These are phyloP conservation scores for Drosophila guanche DNA, from an alignment of 1,140 invertebrate genomes.

Conservation along the genomic window DNA sequence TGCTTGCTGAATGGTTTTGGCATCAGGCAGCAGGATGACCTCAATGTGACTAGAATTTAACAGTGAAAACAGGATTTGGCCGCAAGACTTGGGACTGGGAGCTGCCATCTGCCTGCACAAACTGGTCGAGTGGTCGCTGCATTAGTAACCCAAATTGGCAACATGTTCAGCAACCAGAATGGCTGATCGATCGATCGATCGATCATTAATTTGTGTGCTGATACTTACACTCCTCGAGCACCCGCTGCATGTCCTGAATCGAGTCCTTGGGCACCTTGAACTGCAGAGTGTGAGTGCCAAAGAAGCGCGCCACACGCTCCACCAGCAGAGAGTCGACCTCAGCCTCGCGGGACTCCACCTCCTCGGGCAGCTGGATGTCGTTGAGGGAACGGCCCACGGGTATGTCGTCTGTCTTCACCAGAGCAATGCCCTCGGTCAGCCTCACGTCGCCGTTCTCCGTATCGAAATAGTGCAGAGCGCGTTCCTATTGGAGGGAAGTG, in stretches of 20 bases:
- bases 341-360: slow-evolving; percentile 89
- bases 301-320: slow-evolving; percentile 89
- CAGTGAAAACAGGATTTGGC: slow-evolving; percentile 81
- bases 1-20: slow-evolving; percentile 7
- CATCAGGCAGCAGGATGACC: slow-evolving; percentile 50
- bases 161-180: slow-evolving; percentile 47
- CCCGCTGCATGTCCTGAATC: slow-evolving; percentile 88
- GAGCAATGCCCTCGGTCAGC: slow-evolving; percentile 88
- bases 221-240: slow-evolving; percentile 86
- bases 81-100: neutral
- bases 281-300: slow-evolving; percentile 91
- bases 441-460: slow-evolving; percentile 85
- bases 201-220: slow-evolving; percentile 8
- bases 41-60: slow-evolving; percentile 65
- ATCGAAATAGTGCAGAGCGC: slow-evolving; percentile 88
- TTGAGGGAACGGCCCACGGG: slow-evolving; percentile 84
- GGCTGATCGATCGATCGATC: neutral
- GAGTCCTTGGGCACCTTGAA: slow-evolving; percentile 89
- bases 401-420: slow-evolving; percentile 87
- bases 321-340: slow-evolving; percentile 90
- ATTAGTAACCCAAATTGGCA: slow-evolving; percentile 76
- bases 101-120: slow-evolving; percentile 22
- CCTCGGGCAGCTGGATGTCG: slow-evolving; percentile 86
- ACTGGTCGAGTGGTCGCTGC: slow-evolving; percentile 54
- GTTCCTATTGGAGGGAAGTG: slow-evolving; percentile 84